These are phyloP conservation scores for Dicrurus megarhynchus DNA, from an alignment of 2,113 vertebrate species.

Conservation along the genomic window DNA sequence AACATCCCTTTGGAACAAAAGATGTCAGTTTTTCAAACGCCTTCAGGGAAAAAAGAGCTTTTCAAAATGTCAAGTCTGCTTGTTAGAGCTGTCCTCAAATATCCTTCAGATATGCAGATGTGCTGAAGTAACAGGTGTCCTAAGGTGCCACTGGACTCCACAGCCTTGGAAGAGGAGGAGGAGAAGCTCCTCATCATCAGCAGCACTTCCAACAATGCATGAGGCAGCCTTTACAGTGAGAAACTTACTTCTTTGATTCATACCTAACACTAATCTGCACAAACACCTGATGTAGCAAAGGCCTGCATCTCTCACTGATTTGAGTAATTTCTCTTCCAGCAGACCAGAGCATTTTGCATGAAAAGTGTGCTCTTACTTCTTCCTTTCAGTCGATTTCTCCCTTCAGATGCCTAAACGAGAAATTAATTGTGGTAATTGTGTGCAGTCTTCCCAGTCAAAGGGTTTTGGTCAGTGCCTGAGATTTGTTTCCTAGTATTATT, in stretches of 20 bases:
- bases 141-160: not conserved
- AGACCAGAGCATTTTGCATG: not conserved
- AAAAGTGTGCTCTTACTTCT: not conserved
- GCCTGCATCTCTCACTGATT: not conserved
- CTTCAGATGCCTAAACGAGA: not conserved
- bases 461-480: not conserved
- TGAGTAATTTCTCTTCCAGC: not conserved
- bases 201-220: not conserved
- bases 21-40: slow-evolving; percentile 9
- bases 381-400: not conserved
- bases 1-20: slow-evolving; percentile 26
- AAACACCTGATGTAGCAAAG: not conserved
- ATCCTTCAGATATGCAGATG: slow-evolving; percentile 15
- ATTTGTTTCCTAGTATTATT: not conserved
- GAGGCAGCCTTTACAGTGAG: not conserved
- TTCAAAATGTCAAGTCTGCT: not conserved
- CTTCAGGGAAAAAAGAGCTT: not conserved
- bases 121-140: not conserved
- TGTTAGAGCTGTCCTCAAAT: slow-evolving; percentile 20
- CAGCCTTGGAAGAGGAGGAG: not conserved
- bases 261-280: not conserved
- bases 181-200: not conserved
- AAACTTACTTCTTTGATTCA: not conserved
- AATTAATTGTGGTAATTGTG: not conserved
- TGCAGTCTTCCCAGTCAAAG: not conserved